Evolutionary conservation across 2,113 vertebrate species (phyloP).

Genomic region (Caloenas nicobarica): DNA sequence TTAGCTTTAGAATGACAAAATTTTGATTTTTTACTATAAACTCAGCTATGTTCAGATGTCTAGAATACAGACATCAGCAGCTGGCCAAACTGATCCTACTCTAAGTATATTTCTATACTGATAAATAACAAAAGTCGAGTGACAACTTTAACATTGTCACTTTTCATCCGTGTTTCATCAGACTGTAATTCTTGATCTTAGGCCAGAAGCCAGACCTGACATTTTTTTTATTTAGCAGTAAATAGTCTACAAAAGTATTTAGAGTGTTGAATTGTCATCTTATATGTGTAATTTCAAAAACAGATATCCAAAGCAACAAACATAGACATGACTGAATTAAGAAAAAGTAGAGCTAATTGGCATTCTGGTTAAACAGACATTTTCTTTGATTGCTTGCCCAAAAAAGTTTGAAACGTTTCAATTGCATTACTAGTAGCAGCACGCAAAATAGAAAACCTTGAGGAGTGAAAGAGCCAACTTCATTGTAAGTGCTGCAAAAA

Average conservation of each 20-base stretch:
- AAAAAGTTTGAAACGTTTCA: neutral
- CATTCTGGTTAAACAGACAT: neutral
- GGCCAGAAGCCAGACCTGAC: neutral
- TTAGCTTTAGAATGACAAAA: neutral
- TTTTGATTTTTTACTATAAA: neutral
- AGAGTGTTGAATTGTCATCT: neutral
- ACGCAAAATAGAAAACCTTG: neutral
- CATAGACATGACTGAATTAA: neutral
- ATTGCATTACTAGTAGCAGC: accelerated
- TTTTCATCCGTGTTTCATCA: neutral
- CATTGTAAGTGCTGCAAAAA: neutral
- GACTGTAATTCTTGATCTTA: neutral
- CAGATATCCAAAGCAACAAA: neutral
- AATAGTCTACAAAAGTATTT: neutral
- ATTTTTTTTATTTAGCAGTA: neutral
- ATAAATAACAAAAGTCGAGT: neutral
- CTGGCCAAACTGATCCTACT: neutral
- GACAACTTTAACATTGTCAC: neutral
- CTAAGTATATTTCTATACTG: neutral
- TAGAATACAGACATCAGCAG: neutral
- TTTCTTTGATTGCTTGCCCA: neutral
- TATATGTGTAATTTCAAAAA: neutral
- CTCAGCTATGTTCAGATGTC: neutral
- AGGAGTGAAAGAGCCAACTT: neutral
- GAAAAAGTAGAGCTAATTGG: neutral